Base-by-base conservation (phyloP, 2,113 vertebrate species). In the Okapia johnstoni region DNA sequence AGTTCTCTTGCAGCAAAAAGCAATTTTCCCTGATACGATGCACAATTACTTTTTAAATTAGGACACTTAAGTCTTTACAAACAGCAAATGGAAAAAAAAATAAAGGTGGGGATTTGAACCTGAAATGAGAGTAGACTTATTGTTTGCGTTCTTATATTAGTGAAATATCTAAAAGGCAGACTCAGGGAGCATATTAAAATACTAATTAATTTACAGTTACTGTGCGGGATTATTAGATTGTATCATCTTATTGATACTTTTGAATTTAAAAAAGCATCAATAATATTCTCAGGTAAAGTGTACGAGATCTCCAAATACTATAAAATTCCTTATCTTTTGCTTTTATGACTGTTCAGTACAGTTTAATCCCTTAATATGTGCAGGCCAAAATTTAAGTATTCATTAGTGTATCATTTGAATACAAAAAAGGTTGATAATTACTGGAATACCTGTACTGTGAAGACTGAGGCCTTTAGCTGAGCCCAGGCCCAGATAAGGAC, bases 11-110 rank as follows among this genome's bases (percentile, higher is more conserved):
- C 5, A 70, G 19, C 33, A 81, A 60, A 91, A 54, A 88, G 70
- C 83, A 87, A 81, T 52, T 85, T 66, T n/a, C 77, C 83, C 33
- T n/a, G 48, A 96, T 46, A 25, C 4, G 23, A 30, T 25, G 66
- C 25, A 17, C n/a, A 93, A 88, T 79, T 90, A 63, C 52, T 93
- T 96, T 86, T 90, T 66, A 91, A 94, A 83, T 93, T n/a, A 94
- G 81, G 57, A 43, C 70, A 40, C 50, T 70, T 17, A 86, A 40
- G 26, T 63, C 54, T 95, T 73, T 96, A 83, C 52, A 90, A 85
- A 94, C 28, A 61, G 26, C 80, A 90, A 50, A 8, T 63, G 73
- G 26, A 58, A 30, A 43, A 13, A n/a, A 19, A 15, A 36, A 16
- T 14, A 33, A 19, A 54, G 21, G 19, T 15, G 0, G 19, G 48